These are phyloP conservation scores for Lasioglossum zephyrum DNA, from an alignment of 2,888 invertebrate genomes.

Conservation along the genomic window DNA sequence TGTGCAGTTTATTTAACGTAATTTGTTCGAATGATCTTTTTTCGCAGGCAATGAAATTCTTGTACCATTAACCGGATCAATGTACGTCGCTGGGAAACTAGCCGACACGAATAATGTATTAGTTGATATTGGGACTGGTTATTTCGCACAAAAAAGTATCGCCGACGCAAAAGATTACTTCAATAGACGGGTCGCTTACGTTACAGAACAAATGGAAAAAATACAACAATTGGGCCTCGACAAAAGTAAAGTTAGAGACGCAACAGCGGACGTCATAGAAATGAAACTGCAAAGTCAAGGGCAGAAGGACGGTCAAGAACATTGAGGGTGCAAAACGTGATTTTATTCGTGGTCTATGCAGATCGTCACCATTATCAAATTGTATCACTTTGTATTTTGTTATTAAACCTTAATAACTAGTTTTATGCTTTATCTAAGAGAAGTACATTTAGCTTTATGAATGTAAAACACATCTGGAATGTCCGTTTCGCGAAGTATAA, in stretches of 20 bases:
- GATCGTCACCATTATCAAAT: constrained; percentile 20
- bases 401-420: constrained; percentile 13
- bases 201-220: constrained; percentile 97
- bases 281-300: constrained; percentile 88
- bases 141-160: constrained; percentile 96
- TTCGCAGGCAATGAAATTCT: constrained; percentile 89
- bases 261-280: constrained; percentile 91
- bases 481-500: constrained; percentile 15
- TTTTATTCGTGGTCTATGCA: not conserved
- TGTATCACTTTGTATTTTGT: constrained; percentile 35
- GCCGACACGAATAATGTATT: constrained; percentile 94
- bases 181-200: constrained; percentile 94
- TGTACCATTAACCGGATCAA: constrained; percentile 97
- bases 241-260: constrained; percentile 91
- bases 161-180: constrained; percentile 96
- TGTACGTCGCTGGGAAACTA: constrained; percentile 97
- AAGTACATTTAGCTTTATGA: not conserved
- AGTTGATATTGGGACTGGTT: constrained; percentile 98
- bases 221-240: constrained; percentile 93
- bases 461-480: constrained; percentile 17
- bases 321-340: constrained; percentile 19
- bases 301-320: constrained; percentile 75
- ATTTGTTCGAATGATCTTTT: not conserved
- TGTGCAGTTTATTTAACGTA: not conserved
- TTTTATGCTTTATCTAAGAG: not conserved